Conservation (phyloP, 2,797 vertebrate species). For the Gastrophryne carolinensis region DNA sequence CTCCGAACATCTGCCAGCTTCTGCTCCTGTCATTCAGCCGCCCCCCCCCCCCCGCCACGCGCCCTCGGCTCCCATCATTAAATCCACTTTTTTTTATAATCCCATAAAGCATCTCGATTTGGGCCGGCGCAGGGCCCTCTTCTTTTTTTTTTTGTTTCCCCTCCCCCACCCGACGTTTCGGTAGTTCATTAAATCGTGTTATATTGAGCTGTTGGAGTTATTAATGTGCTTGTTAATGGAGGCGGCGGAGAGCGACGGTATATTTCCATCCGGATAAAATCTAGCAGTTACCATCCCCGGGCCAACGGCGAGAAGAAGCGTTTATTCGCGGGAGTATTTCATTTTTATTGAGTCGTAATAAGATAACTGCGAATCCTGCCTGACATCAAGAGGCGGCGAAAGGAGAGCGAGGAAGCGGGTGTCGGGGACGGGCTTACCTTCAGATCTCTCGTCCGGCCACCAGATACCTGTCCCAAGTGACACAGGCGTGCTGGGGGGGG, state of each 20-base stretch:
- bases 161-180: too few relatives aligned
- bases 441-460: too few relatives aligned
- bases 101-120: too few relatives aligned
- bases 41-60: too few relatives aligned
- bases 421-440: too few relatives aligned
- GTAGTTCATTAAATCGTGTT: slow-evolving; percentile 25
- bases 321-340: neutral
- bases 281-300: neutral
- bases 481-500: neutral
- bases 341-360: slow-evolving; percentile 15
- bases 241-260: neutral
- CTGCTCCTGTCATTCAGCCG: neutral
- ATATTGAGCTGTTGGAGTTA: slow-evolving; percentile 9
- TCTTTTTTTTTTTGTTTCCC: too few relatives aligned
- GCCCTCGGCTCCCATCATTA: neutral
- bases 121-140: too few relatives aligned
- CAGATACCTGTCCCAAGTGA: neutral
- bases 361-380: neutral
- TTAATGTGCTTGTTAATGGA: slow-evolving; percentile 27
- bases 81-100: neutral
- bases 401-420: too few relatives aligned
- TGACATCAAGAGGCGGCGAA: neutral
- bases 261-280: slow-evolving; percentile 5
- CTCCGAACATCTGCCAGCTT: slow-evolving; percentile 14
- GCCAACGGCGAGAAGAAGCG: neutral